These are phyloP conservation scores for Cephus pulcher DNA, from an alignment of 2,888 invertebrate genomes.

Conservation along the genomic window DNA sequence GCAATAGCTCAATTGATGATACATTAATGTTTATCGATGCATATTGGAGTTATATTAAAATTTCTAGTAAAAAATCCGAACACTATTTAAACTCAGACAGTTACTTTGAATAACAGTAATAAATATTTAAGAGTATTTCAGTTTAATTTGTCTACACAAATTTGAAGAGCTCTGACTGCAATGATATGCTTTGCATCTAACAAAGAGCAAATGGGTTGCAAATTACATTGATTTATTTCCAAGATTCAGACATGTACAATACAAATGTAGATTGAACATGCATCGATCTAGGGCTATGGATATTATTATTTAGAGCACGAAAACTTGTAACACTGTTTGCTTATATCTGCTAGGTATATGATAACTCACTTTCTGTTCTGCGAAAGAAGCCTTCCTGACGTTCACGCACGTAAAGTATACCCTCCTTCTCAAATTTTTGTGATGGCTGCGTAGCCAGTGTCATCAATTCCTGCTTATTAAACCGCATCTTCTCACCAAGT, in stretches of 20 bases:
- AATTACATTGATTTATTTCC: constrained; percentile 33
- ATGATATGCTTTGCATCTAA: not conserved
- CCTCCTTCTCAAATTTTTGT: constrained; percentile 92
- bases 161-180: not conserved
- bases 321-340: constrained; percentile 9
- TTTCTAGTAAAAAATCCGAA: not conserved
- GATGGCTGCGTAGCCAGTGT: constrained; percentile 88
- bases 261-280: constrained; percentile 33
- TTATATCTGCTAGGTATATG: constrained; percentile 22
- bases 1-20: not conserved
- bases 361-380: constrained; percentile 85
- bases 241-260: constrained; percentile 34
- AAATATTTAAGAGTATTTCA: too few relatives aligned
- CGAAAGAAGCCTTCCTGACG: constrained; percentile 93
- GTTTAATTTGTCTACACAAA: not conserved
- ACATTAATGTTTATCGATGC: not conserved
- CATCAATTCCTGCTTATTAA: constrained; percentile 89
- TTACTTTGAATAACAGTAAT: not conserved
- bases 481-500: constrained; percentile 75
- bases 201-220: constrained; percentile 11
- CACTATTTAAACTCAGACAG: not conserved
- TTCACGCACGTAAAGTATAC: constrained; percentile 86
- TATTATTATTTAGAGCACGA: constrained; percentile 24
- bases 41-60: not conserved
- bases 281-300: constrained; percentile 26